Evolutionary conservation across 35 echinoderm and acorn worm species (phyloP), one percentile per base, ranked within the genome.

Genomic region (Chiridota heheva): DNA sequence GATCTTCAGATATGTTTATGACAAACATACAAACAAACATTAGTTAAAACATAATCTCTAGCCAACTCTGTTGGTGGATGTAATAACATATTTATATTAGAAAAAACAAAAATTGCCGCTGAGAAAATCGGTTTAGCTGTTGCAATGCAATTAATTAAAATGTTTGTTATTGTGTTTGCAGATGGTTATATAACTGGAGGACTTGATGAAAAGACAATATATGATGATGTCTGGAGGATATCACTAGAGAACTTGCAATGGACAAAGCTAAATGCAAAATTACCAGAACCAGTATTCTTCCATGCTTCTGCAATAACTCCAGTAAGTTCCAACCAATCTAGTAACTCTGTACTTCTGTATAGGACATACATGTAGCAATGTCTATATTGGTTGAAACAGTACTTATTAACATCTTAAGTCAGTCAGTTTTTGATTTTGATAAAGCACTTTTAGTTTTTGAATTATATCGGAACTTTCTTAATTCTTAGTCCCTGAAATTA

Each of bases 301-400:
- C 93, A 96, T 80, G 46, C 88, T 36, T 86, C 93, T 64, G 93
- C 93, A 25, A 83, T 96, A 16, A 96, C 93, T 49, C 93, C 93
- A 32, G 93, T 96, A 84, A 91, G 93, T 40, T 67, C 6, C 17
- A 73, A 45, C 32, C 18, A 18, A 44, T 20, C 20, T 20, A 40
- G 17, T 10, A 18, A 45, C 13, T 47, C 44, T 40, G 18, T 5
- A 15, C 41, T 18, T 0, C 41, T 10, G 1, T 17, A 18, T 73
- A 20, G 30, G 13, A 45, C 32, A 39, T 45, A 15, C 10, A 20
- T 8, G 20, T 10, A 10, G 17, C 18, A n/a, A 44, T 13, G 31
- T 18, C 2, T 44, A 44, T 20, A 37, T 44, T 18, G 13, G 40
- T 7, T 72, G 28, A 13, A 10, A 8, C 17, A 1, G 15, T 1